Evolutionary conservation across 2,113 vertebrate species (phyloP).

Genomic region (Pelusios castaneus): DNA sequence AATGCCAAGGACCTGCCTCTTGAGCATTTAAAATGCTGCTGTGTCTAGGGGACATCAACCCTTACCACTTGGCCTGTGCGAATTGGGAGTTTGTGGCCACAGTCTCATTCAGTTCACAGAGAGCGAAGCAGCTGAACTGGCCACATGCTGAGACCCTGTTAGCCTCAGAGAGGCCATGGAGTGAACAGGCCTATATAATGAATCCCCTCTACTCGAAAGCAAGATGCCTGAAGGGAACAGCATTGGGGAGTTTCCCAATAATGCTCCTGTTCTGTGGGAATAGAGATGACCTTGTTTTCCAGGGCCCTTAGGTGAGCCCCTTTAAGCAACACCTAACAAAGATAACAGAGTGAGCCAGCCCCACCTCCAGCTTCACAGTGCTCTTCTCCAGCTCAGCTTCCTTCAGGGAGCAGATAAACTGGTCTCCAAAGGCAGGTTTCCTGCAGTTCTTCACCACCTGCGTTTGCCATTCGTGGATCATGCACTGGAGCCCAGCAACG

Average conservation of each 20-base stretch:
- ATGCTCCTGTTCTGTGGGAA: not conserved
- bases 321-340: not conserved
- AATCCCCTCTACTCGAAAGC: not conserved
- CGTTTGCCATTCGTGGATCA: slow-evolving; percentile 77
- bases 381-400: slow-evolving; percentile 54
- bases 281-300: not conserved
- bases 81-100: not conserved
- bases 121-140: not conserved
- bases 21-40: accelerated
- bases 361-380: slow-evolving; percentile 78
- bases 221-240: not conserved
- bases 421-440: slow-evolving; percentile 74
- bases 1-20: not conserved
- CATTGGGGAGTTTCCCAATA: not conserved
- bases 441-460: slow-evolving; percentile 71
- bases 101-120: not conserved
- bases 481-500: slow-evolving; percentile 9
- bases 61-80: not conserved
- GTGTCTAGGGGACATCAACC: not conserved
- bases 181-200: not conserved
- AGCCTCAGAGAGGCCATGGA: not conserved
- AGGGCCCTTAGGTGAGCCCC: not conserved
- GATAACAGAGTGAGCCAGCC: not conserved
- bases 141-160: not conserved
- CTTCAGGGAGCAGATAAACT: slow-evolving; percentile 73